Conservation (phyloP, 2,888 invertebrate genomes). For the Drosophila cognata region DNA sequence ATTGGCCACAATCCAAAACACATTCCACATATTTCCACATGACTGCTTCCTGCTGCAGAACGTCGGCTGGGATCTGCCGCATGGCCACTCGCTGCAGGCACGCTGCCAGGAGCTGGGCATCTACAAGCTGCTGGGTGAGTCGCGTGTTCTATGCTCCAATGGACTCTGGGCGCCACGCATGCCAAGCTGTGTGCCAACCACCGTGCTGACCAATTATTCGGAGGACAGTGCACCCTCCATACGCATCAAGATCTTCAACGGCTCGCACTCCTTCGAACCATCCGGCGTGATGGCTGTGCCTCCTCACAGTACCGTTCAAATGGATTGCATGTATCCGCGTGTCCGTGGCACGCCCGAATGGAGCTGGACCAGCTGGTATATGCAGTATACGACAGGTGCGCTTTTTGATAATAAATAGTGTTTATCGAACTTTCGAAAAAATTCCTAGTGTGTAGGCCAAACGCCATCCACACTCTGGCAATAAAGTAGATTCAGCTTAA, state of each 20-base stretch:
- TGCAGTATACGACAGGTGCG: constrained; percentile 91
- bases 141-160: constrained; percentile 91
- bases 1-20: constrained; percentile 5
- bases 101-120: constrained; percentile 93
- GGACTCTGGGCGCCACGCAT: constrained; percentile 91
- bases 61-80: constrained; percentile 89
- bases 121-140: constrained; percentile 93
- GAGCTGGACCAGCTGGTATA: constrained; percentile 93
- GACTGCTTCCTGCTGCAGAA: constrained; percentile 82
- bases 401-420: not conserved
- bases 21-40: constrained; percentile 26
- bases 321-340: constrained; percentile 92
- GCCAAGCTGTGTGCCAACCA: constrained; percentile 94
- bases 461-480: not conserved
- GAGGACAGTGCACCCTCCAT: constrained; percentile 94
- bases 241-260: constrained; percentile 90
- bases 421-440: not conserved
- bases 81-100: constrained; percentile 91
- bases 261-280: constrained; percentile 92
- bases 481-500: not conserved
- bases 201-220: constrained; percentile 93
- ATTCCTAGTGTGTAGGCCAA: not conserved
- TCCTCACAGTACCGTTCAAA: constrained; percentile 90
- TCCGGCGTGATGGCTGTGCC: constrained; percentile 92
- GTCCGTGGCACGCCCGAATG: constrained; percentile 93